Evolutionary conservation across 1,140 invertebrate species (phyloP), one percentile per base, ranked within the genome.

Genomic region (Littorina saxatilis): DNA sequence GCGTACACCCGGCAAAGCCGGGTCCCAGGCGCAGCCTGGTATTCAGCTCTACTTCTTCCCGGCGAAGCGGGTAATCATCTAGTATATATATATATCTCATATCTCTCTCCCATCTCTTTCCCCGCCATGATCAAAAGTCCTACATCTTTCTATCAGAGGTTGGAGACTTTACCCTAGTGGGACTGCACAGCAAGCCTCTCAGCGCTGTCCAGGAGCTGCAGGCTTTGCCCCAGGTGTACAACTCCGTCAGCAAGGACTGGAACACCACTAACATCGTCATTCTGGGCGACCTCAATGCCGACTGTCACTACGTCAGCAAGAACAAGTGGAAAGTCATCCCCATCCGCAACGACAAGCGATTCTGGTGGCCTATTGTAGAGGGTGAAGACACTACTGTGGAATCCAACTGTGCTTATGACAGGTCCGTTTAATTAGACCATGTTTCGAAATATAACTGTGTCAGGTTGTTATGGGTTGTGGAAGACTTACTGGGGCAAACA

Each of bases 271-370:
- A 85, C 29, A 61, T 87, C 40, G 66, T 92, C 5, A 85, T 92
- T 5, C 61, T 89, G 1, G 92, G 92, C 5, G 92, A 92, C 82
- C 87, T 92, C 66, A 92, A 92, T 84, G 92, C 91, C 11, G 92
- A 87, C 75, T 92, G 92, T 83, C 70, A 58, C 29, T 92, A 92
- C 84, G 87, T 92, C 11, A 43, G 75, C 0, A 81, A 84, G n/a
- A 82, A 80, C 17, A 80, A 88, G 20, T 88, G 84, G 86, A 32
- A 81, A 17, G 66, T 68, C 1, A 88, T 92, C 27, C 75, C 85
- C 4, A 85, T 92, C 63, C 61, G 89, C 63, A 11, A 37, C 4
- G 32, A 20, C 66, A 37, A 1, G 39, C 4, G 23, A 20, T 70
- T 37, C 29, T 39, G 66, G 66, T 32, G 32, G 39, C 66, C 66